Base-by-base conservation (phyloP, 2,797 vertebrate species). In the Falco cherrug region DNA sequence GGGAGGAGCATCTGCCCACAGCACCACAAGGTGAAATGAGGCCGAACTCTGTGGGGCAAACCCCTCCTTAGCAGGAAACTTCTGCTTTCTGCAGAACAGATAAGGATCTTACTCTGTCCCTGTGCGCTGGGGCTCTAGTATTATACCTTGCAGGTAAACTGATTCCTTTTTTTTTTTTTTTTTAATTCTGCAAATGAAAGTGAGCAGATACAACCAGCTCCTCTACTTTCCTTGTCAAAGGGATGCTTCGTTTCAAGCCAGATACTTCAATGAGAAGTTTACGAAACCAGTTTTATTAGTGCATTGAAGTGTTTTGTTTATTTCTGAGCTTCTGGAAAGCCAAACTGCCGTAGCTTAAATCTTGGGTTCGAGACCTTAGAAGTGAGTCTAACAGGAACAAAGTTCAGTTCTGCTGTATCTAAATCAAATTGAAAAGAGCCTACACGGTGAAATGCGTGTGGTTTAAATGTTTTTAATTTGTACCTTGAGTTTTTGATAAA, bases 251-350 rank as follows among this genome's bases (percentile, higher is more conserved):
- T 83, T 91, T 68, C 68, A 37, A 70, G 63, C 89, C 71, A 70
- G 51, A 59, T 69, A 5, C 45, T 93, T 81, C 67, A 29, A 43
- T 28, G 24, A 91, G 53, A 59, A 81, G 35, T 94, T 83, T 64
- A 83, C 91, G 80, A 88, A 97, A 85, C 79, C 91, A 83, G 84
- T 87, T 94, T 93, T 90, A 43, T 94, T n/a, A 28, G 75, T n/a
- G 63, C 33, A 1, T 26, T 70, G 21, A 85, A 89, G 79, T 61
- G 87, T 54, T 94, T 64, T 91, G 74, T 92, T 96, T 86, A 54
- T 83, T 92, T 64, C 17, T 39, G 85, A 69, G 61, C 64, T 78
- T 67, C 70, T 78, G 87, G 87, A 95, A 95, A 94, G 83, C 47
- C 29, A 22, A 78, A 28, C 60, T 80, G 56, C 84, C 11, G 2